Evolutionary conservation across 2,113 vertebrate genomes (phyloP).

Genomic region (Albula glossodonta): DNA sequence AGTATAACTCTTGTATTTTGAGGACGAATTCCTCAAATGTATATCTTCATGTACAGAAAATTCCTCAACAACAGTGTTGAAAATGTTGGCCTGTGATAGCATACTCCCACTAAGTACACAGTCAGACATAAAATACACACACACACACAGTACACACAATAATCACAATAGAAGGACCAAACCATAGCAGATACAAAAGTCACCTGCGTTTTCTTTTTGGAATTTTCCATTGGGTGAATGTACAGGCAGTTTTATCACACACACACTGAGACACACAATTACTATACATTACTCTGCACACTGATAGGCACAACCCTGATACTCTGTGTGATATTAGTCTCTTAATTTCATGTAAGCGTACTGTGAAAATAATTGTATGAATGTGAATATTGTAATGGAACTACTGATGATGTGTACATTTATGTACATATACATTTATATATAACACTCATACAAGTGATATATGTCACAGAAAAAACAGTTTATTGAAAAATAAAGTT

Average conservation of each 20-base stretch:
- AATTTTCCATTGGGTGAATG: too few species aligned
- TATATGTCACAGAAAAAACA: conserved; percentile 69
- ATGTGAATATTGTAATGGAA: conserved; percentile 1
- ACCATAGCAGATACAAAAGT: too few species aligned
- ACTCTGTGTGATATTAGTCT: conserved; percentile 2
- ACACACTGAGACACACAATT: neutral
- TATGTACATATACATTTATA: conserved; percentile 29
- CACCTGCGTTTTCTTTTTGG: too few species aligned
- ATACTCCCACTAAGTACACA: too few species aligned
- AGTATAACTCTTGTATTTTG: too few species aligned
- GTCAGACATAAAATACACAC: neutral
- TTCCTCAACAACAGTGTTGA: too few species aligned
- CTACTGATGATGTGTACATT: conserved; percentile 17
- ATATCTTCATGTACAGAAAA: too few species aligned
- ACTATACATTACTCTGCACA: neutral
- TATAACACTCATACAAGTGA: conserved; percentile 16
- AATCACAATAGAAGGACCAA: too few species aligned
- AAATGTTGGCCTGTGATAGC: too few species aligned
- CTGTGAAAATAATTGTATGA: neutral
- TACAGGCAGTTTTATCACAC: neutral
- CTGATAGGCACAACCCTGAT: neutral
- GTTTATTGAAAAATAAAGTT: conserved; percentile 98
- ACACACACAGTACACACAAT: neutral
- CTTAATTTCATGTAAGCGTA: neutral
- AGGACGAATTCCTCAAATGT: too few species aligned